Evolutionary conservation across 2,113 vertebrate genomes (phyloP).

Genomic region (Stomatorhinus ivindoensis): DNA sequence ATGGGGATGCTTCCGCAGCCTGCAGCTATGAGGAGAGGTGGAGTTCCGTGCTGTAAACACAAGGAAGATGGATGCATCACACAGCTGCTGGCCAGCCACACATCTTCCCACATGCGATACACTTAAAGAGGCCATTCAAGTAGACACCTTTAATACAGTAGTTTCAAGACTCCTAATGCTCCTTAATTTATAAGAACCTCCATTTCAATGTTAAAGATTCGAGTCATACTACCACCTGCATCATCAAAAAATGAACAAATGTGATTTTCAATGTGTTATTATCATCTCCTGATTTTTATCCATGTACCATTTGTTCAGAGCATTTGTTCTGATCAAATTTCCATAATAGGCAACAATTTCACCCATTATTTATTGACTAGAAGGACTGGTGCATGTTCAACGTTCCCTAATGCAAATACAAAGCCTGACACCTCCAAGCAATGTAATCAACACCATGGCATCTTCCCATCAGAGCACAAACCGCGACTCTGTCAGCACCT

Average conservation of each 20-base stretch:
- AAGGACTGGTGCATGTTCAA: slow-evolving; percentile 15
- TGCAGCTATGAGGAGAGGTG: slow-evolving; percentile 86
- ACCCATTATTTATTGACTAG: slow-evolving; percentile 17
- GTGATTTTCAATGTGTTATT: neutral
- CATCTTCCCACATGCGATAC: neutral
- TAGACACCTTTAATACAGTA: neutral
- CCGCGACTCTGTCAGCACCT: neutral
- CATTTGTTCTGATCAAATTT: slow-evolving; percentile 1
- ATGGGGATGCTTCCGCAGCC: slow-evolving; percentile 95
- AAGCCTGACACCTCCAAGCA: slow-evolving; percentile 21
- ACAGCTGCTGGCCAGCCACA: slow-evolving; percentile 1
- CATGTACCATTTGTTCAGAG: neutral
- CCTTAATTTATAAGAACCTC: neutral
- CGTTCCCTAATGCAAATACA: slow-evolving; percentile 16
- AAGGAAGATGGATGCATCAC: neutral
- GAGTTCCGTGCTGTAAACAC: slow-evolving; percentile 80
- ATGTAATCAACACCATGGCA: slow-evolving; percentile 27
- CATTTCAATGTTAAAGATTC: neutral
- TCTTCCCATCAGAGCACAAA: slow-evolving; percentile 3
- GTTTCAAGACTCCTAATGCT: neutral
- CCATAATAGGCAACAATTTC: slow-evolving; percentile 14
- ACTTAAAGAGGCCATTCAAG: neutral
- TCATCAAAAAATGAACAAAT: neutral
- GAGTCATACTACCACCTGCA: neutral
- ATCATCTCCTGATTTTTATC: neutral